These are phyloP conservation scores for Pachypsylla venusta DNA, from an alignment of 1,140 invertebrate genomes.

Conservation along the genomic window DNA sequence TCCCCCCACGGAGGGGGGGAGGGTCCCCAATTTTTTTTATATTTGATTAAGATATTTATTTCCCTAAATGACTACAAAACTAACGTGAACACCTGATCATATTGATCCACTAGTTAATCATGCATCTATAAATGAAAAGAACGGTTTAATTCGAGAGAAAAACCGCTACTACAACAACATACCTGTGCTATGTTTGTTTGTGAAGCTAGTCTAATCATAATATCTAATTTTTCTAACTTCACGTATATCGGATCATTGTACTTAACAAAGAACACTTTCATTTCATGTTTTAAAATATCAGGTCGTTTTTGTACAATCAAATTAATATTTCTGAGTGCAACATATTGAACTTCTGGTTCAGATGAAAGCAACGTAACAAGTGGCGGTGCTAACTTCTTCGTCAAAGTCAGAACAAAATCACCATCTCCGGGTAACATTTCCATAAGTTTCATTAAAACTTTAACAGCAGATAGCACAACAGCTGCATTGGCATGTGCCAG, in stretches of 20 bases:
- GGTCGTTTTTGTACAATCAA: constrained; percentile 97
- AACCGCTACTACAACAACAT: too few species aligned
- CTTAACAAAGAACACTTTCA: constrained; percentile 99
- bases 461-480: constrained; percentile 97
- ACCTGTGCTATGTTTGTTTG: constrained; percentile 92
- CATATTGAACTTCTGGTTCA: constrained; percentile 98
- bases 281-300: constrained; percentile 98
- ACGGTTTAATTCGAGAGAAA: too few species aligned
- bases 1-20: too few species aligned
- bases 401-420: constrained; percentile 86
- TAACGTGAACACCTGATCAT: too few species aligned
- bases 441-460: constrained; percentile 89
- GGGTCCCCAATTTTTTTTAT: too few species aligned
- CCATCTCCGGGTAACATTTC: constrained; percentile 87
- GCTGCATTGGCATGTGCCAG: constrained; percentile 98
- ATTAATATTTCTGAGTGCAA: constrained; percentile 96
- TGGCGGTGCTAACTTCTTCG: constrained; percentile 96
- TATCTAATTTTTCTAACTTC: constrained; percentile 97
- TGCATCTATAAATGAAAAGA: too few species aligned
- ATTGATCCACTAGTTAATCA: too few species aligned
- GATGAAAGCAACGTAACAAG: constrained; percentile 94
- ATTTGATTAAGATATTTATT: too few species aligned
- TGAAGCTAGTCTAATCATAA: constrained; percentile 97
- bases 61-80: too few species aligned
- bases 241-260: constrained; percentile 99